phyloP scores from a whole-genome alignment of 2,888 invertebrate species.

The Rhagium mordax region DNA sequence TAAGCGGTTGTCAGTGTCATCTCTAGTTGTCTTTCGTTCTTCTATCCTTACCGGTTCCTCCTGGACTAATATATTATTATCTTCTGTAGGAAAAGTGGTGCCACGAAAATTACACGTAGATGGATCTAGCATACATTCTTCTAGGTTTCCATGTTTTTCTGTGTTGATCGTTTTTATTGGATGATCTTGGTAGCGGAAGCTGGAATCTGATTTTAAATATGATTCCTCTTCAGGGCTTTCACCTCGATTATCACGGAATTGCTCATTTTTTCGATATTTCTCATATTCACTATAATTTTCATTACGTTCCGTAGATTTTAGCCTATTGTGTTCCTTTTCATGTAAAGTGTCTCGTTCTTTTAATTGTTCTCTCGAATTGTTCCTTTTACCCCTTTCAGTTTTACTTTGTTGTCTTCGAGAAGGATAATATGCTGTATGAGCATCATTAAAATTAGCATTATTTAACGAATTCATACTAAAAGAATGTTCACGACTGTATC shows the following conservation, averaged over 20 bases:
- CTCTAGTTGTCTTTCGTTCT: slow-evolving; percentile 14
- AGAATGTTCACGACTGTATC: not conserved
- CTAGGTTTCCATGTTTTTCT: not conserved
- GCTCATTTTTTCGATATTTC: not conserved
- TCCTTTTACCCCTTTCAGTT: not conserved
- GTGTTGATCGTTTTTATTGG: not conserved
- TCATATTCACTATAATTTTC: not conserved
- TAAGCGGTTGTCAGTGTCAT: slow-evolving; percentile 46
- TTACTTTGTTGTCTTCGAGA: not conserved
- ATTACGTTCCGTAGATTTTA: not conserved
- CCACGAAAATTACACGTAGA: slow-evolving; percentile 42
- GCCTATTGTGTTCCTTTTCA: not conserved
- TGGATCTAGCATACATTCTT: slow-evolving; percentile 41
- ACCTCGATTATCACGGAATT: not conserved
- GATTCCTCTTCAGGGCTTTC: slow-evolving; percentile 12
- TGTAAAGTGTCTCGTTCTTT: not conserved
- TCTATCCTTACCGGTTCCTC: slow-evolving; percentile 4
- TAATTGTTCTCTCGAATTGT: not conserved
- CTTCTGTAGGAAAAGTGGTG: slow-evolving; percentile 1
- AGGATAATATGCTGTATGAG: not conserved
- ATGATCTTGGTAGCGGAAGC: not conserved
- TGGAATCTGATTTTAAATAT: not conserved
- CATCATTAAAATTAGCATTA: not conserved
- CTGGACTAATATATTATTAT: not conserved
- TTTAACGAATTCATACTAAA: slow-evolving; percentile 3